phyloP scores from a whole-genome alignment of 2,888 invertebrate genomes.

The Marronus borbonicus region DNA sequence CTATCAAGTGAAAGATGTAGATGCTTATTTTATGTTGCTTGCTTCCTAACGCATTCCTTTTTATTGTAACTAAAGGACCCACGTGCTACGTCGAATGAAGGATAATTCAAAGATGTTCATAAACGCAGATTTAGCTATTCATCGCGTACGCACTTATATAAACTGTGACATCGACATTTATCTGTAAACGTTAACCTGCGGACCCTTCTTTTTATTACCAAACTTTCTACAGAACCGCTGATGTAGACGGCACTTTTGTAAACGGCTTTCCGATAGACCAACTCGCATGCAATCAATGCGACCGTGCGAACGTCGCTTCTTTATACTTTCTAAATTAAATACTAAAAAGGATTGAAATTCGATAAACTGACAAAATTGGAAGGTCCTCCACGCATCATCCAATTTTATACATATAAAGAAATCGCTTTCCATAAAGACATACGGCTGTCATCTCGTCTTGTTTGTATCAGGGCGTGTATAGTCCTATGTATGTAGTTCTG shows the following conservation, averaged over 20 bases:
- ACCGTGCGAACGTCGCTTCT: neutral
- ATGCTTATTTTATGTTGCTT: too few relatives aligned
- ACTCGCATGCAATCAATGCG: constrained; percentile 21
- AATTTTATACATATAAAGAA: too few relatives aligned
- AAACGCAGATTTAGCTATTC: neutral
- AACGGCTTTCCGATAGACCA: constrained; percentile 37
- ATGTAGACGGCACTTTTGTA: constrained; percentile 35
- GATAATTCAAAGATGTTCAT: too few relatives aligned
- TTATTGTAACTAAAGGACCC: neutral
- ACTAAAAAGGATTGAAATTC: neutral
- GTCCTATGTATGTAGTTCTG: too few relatives aligned
- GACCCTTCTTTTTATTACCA: constrained; percentile 38
- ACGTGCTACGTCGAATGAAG: too few relatives aligned
- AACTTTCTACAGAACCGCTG: constrained; percentile 33
- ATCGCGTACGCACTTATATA: constrained; percentile 10
- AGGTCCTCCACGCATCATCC: neutral
- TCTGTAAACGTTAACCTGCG: constrained; percentile 17
- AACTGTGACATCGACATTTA: constrained; percentile 1
- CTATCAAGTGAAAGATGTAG: too few relatives aligned
- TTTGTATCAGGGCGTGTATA: too few relatives aligned
- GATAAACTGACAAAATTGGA: neutral
- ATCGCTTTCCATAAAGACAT: too few relatives aligned
- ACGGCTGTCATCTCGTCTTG: too few relatives aligned
- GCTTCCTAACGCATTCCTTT: too few relatives aligned
- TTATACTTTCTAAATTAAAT: constrained; percentile 14